Evolutionary conservation across 2,797 vertebrate species (phyloP).

Genomic region (Balearica regulorum): DNA sequence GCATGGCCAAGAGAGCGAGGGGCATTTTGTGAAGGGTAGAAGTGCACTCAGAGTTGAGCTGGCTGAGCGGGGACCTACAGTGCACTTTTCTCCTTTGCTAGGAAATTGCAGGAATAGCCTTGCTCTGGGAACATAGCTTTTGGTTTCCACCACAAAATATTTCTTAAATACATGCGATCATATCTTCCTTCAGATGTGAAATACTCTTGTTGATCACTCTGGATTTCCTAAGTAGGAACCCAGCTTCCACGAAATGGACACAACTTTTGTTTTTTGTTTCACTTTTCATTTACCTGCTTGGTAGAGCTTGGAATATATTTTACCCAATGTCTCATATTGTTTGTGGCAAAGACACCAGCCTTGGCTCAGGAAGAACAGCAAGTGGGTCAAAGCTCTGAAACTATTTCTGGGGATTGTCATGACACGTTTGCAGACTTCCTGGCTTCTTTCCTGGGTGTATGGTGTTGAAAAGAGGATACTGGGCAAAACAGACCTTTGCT

Average conservation of each 20-base stretch:
- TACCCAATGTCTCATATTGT: background rate
- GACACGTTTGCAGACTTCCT: background rate
- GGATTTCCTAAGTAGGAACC: background rate
- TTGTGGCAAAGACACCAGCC: background rate
- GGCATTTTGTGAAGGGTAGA: background rate
- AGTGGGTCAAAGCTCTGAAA: background rate
- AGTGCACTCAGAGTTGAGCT: background rate
- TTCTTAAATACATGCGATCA: background rate
- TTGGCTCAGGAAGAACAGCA: background rate
- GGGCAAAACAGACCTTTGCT: background rate
- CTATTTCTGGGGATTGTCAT: background rate
- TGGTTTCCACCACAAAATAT: background rate
- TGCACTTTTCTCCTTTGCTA: background rate
- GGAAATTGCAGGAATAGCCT: background rate
- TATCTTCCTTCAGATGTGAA: background rate
- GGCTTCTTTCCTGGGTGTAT: background rate
- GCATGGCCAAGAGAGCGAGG: fast-evolving
- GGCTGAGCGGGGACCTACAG: background rate
- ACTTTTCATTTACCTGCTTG: background rate
- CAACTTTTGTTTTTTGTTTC: background rate
- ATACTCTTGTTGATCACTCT: background rate
- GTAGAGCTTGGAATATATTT: background rate
- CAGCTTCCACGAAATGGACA: background rate
- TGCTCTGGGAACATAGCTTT: background rate
- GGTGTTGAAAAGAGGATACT: background rate